Base-by-base conservation (phyloP, 2,888 invertebrate genomes). In the Plebejus argus region DNA sequence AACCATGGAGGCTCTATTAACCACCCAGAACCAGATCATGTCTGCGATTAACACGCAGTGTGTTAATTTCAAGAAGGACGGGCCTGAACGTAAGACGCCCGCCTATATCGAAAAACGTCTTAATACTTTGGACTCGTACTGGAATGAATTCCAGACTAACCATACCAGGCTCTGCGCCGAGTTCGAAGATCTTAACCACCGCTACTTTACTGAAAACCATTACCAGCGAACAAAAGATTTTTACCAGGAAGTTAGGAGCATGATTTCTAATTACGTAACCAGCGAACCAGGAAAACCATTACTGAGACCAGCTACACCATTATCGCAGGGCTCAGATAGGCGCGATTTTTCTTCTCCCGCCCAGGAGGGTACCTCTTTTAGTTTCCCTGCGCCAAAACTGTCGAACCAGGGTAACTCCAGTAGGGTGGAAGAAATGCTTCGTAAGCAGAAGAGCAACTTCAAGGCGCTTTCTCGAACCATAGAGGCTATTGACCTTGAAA, bases 371-470 rank as follows among this genome's bases (percentile, higher is more conserved):
- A 33, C 53, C 23, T 75, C 28, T 33, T 53, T 49, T 75, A 53
- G 49, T 53, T 49, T 53, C 15, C 10, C 28, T 75, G 12, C 28
- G 15, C 10, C 28, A 5, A 76, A 58, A 56, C 53, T 23, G 56
- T 12, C 28, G 28, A 28, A 28, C 7, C 58, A 35, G 12, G 76
- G 35, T 35, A 76, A 35, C 56, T 53, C 58, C 33, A 76, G 76
- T 76, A 76, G 76, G 76, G 76, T 76, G 33, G 58, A 76, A 56
- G n/a, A 76, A n/a, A 76, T 76, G 28, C 39, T 39, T 39, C 39
- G 39, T 39, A 39, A 35, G 35, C 56, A 74, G 23, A 74, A 45
- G 7, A 74, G 72, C 45, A 74, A 74, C 72, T 74, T 70, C 76
- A 76, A 35, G 35, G 35, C 35, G 35, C 35, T 35, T 35, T 35